These are phyloP conservation scores for Crambe crambe DNA, from an alignment of 37 sponge, comb jelly and placozoan genomes.

Conservation along the genomic window DNA sequence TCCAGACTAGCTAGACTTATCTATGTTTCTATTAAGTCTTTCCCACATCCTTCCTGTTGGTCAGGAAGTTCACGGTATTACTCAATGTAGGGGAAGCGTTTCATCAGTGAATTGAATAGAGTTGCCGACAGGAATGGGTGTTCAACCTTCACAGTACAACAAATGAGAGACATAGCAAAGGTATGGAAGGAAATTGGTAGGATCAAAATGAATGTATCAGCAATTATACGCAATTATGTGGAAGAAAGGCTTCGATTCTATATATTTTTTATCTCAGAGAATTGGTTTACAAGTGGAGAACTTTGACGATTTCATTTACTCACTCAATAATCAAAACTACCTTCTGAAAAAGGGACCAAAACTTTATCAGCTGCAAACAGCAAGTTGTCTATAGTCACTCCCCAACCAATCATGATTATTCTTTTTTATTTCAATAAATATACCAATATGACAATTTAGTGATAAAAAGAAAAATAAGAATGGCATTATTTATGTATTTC, in stretches of 20 bases:
- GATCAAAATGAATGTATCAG: not conserved
- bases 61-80: too few species aligned
- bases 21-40: too few species aligned
- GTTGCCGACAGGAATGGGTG: slow-evolving; percentile 67
- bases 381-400: slow-evolving; percentile 14
- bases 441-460: too few species aligned
- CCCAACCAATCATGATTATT: too few species aligned
- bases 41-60: too few species aligned
- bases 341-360: slow-evolving; percentile 94
- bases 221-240: too few species aligned
- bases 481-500: slow-evolving; percentile 33
- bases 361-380: slow-evolving; percentile 89
- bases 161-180: slow-evolving; percentile 84
- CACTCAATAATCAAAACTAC: slow-evolving; percentile 95
- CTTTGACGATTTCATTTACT: slow-evolving; percentile 85
- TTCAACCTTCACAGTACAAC: slow-evolving; percentile 79
- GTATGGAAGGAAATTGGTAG: slow-evolving; percentile 25
- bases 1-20: too few species aligned
- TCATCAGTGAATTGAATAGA: slow-evolving; percentile 77
- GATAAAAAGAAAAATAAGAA: not conserved
- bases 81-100: slow-evolving; percentile 82
- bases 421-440: too few species aligned
- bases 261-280: slow-evolving; percentile 14
- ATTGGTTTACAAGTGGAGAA: slow-evolving; percentile 65
- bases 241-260: not conserved